phyloP scores from a whole-genome alignment of 2,888 invertebrate species.

The Bedellia somnulentella region DNA sequence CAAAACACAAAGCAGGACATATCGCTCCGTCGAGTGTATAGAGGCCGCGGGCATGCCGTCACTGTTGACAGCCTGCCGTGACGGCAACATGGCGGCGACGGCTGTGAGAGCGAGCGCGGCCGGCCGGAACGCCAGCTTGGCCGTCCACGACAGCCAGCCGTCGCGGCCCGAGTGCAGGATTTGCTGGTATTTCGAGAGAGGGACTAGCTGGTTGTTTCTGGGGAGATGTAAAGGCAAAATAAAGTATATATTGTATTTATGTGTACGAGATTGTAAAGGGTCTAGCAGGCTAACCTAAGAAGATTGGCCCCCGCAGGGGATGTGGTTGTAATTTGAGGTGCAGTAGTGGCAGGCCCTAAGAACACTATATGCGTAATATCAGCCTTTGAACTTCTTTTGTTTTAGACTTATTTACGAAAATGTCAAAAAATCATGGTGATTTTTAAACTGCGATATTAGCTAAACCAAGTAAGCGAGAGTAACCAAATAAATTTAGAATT shows the following conservation, averaged over 20 bases:
- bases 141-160: constrained; percentile 47
- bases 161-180: constrained; percentile 41
- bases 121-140: constrained; percentile 38
- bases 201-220: constrained; percentile 35
- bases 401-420: too few relatives aligned
- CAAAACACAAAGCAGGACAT: constrained; percentile 38
- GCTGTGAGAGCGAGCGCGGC: constrained; percentile 40
- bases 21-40: constrained; percentile 39
- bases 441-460: too few relatives aligned
- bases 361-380: too few relatives aligned
- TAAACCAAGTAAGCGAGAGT: too few relatives aligned
- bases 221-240: constrained; percentile 9
- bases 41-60: constrained; percentile 43
- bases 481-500: too few relatives aligned
- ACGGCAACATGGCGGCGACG: constrained; percentile 29
- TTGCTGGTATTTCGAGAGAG: constrained; percentile 40
- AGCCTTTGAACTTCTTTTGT: too few relatives aligned
- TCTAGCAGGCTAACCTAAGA: too few relatives aligned
- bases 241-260: background rate
- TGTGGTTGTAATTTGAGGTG: too few relatives aligned
- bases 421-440: too few relatives aligned
- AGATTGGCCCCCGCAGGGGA: too few relatives aligned
- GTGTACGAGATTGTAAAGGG: background rate
- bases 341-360: too few relatives aligned
- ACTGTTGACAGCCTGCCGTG: constrained; percentile 24